A percentile compares a stretch with the other conserved stretches of the same genome.
These are phyloP conservation scores for Pogonognathellus flavescens DNA, from an alignment of 1,140 invertebrate species.

Conservation along the genomic window DNA sequence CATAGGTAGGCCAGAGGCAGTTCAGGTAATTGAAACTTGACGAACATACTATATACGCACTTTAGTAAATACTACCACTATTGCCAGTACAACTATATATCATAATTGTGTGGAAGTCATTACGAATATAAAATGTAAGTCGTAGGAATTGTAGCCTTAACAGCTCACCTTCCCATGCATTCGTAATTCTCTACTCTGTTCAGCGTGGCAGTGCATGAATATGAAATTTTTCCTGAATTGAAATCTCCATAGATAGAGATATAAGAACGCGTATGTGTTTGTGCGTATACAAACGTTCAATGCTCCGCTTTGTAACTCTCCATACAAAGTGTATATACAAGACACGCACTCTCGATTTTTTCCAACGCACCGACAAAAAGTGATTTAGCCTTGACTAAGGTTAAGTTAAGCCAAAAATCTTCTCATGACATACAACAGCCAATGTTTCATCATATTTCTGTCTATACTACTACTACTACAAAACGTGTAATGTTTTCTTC, in stretches of 20 bases:
- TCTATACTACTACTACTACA: neutral
- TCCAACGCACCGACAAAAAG: slow-evolving; percentile 42
- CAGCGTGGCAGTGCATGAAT: slow-evolving; percentile 13
- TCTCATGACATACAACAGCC: slow-evolving; percentile 40
- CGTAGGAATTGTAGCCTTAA: neutral
- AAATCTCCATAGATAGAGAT: neutral
- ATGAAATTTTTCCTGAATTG: slow-evolving; percentile 17
- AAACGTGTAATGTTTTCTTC: no score
- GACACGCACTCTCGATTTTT: slow-evolving; percentile 54
- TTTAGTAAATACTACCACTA: no score
- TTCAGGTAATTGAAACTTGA: no score
- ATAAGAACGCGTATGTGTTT: neutral
- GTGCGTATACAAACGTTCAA: neutral
- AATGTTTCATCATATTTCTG: slow-evolving; percentile 23
- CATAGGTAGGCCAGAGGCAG: no score
- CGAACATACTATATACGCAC: no score
- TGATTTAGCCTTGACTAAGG: slow-evolving; percentile 64
- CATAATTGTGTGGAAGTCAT: no score
- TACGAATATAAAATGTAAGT: no score
- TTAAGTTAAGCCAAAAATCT: slow-evolving; percentile 60
- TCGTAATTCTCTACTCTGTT: neutral
- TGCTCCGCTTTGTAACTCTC: slow-evolving; percentile 2
- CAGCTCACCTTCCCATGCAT: neutral
- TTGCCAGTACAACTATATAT: no score
- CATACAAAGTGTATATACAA: slow-evolving; percentile 20